Evolutionary conservation across 2,888 invertebrate genomes (phyloP).

Genomic region (Trissolcus japonicus): DNA sequence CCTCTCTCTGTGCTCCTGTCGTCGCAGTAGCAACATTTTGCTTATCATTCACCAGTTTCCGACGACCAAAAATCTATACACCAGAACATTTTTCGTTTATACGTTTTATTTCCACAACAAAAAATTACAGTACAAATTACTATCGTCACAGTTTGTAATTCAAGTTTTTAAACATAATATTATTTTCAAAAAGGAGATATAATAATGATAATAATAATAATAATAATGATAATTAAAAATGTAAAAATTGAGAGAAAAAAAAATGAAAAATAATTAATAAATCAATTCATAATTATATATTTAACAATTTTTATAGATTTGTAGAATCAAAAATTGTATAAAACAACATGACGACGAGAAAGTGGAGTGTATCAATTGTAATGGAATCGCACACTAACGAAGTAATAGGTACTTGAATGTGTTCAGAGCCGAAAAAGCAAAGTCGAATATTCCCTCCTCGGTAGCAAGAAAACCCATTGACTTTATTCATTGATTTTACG

Average conservation of each 20-base stretch:
- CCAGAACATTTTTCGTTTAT: too few relatives aligned
- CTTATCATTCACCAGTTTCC: conserved; percentile 44
- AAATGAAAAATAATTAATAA: too few relatives aligned
- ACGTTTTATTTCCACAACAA: background rate
- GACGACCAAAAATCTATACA: conserved; percentile 24
- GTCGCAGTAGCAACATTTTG: conserved; percentile 60
- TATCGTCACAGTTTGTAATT: too few relatives aligned
- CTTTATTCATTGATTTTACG: conserved; percentile 76
- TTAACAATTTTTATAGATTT: background rate
- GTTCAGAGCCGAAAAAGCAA: conserved; percentile 57
- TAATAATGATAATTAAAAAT: too few relatives aligned
- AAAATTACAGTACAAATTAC: background rate
- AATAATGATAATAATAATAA: too few relatives aligned
- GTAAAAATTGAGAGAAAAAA: too few relatives aligned
- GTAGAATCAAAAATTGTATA: background rate
- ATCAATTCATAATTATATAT: too few relatives aligned
- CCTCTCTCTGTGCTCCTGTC: conserved; percentile 55
- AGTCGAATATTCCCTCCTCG: conserved; percentile 56
- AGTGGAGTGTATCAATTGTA: conserved; percentile 54
- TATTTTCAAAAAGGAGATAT: too few relatives aligned
- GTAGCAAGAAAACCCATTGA: conserved; percentile 72
- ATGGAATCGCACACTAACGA: conserved; percentile 60
- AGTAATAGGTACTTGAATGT: conserved; percentile 59
- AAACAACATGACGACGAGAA: conserved; percentile 15
- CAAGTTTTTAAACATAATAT: too few relatives aligned